These are phyloP conservation scores for Bembecia ichneumoniformis DNA, from an alignment of 2,888 invertebrate genomes.

Conservation along the genomic window DNA sequence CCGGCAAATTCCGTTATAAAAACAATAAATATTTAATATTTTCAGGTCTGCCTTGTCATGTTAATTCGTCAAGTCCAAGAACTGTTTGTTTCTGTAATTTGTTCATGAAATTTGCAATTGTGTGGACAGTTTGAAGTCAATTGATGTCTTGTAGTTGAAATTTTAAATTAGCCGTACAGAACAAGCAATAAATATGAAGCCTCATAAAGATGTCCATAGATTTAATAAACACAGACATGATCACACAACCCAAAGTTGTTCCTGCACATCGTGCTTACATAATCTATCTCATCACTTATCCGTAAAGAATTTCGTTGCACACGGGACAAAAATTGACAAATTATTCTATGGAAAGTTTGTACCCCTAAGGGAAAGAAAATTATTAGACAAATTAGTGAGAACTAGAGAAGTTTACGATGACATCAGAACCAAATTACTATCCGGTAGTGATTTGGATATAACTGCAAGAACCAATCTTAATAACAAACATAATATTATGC, in stretches of 20 bases:
- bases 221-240: no score
- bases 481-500: slow-evolving; percentile 8
- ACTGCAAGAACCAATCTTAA: slow-evolving; percentile 20
- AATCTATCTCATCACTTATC: slow-evolving; percentile 27
- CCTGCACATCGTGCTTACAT: slow-evolving; percentile 31
- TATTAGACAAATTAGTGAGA: slow-evolving; percentile 34
- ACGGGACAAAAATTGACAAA: slow-evolving; percentile 30
- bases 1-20: no score
- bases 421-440: slow-evolving; percentile 30
- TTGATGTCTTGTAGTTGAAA: not conserved
- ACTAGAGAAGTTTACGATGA: slow-evolving; percentile 43
- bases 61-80: slow-evolving; percentile 14
- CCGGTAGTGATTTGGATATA: slow-evolving; percentile 24
- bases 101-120: slow-evolving; percentile 10
- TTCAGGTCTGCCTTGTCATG: slow-evolving; percentile 10
- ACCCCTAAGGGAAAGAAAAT: slow-evolving; percentile 33
- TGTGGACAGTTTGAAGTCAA: not conserved
- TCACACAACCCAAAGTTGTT: slow-evolving; percentile 23
- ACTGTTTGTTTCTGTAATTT: slow-evolving; percentile 11
- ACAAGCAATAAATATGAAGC: slow-evolving; percentile 25
- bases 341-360: slow-evolving; percentile 32
- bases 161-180: slow-evolving; percentile 8
- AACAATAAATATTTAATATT: no score
- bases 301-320: slow-evolving; percentile 18
- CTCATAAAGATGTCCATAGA: no score